These are phyloP conservation scores for Coptodon bakossiorum DNA, from an alignment of 2,113 vertebrate genomes.

Conservation along the genomic window DNA sequence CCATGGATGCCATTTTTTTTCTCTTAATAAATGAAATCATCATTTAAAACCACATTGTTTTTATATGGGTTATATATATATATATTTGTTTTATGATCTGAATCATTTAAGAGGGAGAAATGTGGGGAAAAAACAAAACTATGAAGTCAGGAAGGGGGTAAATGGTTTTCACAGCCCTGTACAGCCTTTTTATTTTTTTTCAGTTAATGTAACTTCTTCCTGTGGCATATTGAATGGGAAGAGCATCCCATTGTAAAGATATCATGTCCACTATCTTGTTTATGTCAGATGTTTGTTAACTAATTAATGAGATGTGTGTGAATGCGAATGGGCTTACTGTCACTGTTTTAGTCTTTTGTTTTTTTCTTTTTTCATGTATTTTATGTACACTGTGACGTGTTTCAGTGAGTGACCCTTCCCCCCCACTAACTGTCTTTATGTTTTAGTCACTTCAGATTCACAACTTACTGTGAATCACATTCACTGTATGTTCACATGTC, in stretches of 20 bases:
- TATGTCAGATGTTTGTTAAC: neutral
- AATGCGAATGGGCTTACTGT: neutral
- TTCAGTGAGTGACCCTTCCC: neutral
- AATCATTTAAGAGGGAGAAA: neutral
- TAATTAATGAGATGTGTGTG: constrained; percentile 1
- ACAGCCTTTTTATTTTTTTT: neutral
- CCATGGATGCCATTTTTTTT: neutral
- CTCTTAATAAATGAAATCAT: neutral
- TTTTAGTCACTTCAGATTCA: constrained; percentile 1
- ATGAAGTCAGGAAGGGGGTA: neutral
- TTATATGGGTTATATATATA: neutral
- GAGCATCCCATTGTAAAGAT: constrained; percentile 5
- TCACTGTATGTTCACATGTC: neutral
- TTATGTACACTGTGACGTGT: neutral
- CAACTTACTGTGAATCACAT: neutral
- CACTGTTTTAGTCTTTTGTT: neutral
- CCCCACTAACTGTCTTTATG: constrained; percentile 26
- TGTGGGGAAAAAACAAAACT: neutral
- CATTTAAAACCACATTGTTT: neutral
- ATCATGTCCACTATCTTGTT: constrained; percentile 6
- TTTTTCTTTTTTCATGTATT: neutral
- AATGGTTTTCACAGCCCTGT: neutral
- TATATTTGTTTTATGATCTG: neutral
- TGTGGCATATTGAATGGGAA: constrained; percentile 6
- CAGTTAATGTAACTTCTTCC: neutral